Conservation (phyloP, 2,888 invertebrate genomes). For the Chymomyza amoena region DNA sequence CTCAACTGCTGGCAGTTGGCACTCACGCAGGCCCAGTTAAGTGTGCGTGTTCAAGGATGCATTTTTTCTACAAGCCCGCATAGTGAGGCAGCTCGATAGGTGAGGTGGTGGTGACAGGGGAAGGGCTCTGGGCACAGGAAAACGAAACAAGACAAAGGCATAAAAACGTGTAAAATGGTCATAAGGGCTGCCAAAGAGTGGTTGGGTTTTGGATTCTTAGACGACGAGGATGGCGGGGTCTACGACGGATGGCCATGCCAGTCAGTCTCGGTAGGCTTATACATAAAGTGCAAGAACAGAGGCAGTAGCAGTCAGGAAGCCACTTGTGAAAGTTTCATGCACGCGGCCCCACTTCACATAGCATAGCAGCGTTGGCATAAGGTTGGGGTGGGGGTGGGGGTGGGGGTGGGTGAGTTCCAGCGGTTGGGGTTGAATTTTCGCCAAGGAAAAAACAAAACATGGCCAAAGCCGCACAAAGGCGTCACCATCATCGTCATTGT, state of each 20-base stretch:
- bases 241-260: not conserved
- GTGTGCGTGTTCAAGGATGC: constrained; percentile 72
- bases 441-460: not conserved
- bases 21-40: constrained; percentile 74
- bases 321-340: constrained; percentile 74
- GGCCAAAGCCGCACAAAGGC: constrained; percentile 1
- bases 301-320: constrained; percentile 61
- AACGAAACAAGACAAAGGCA: constrained; percentile 68
- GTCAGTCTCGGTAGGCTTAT: constrained; percentile 54
- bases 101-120: not conserved
- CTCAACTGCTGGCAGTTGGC: constrained; percentile 54
- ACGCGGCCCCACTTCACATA: constrained; percentile 74
- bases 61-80: constrained; percentile 47
- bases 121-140: constrained; percentile 51
- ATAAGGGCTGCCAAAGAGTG: not conserved
- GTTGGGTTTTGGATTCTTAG: not conserved
- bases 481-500: not conserved
- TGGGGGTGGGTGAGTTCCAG: not conserved
- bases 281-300: constrained; percentile 54
- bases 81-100: not conserved
- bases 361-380: constrained; percentile 37
- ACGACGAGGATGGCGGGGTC: not conserved
- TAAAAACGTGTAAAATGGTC: constrained; percentile 69
- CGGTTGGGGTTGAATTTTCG: not conserved
- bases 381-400: too few relatives aligned